These are phyloP conservation scores for Dysmachus trigonus DNA, from an alignment of 2,888 invertebrate species.

Conservation along the genomic window DNA sequence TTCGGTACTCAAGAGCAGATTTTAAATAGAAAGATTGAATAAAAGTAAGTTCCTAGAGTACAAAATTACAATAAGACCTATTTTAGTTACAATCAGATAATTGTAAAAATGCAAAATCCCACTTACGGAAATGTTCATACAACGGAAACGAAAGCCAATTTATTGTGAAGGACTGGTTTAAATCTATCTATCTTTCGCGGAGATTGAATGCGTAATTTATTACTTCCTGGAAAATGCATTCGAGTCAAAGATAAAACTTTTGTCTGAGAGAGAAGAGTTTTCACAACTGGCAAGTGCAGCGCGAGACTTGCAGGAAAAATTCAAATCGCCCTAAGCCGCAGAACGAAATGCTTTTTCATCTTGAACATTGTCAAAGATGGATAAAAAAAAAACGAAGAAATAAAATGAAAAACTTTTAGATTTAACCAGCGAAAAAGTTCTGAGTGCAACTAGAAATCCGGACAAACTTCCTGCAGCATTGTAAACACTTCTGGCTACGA, in stretches of 20 bases:
- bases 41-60: no score
- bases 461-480: neutral
- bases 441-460: neutral
- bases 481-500: neutral
- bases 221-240: neutral
- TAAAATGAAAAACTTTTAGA: neutral
- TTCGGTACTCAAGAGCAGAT: no score
- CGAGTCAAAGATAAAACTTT: constrained; percentile 1
- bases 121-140: neutral
- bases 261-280: neutral
- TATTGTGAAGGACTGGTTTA: neutral
- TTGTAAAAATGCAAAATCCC: neutral
- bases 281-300: neutral
- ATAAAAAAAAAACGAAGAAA: neutral
- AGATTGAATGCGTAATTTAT: neutral
- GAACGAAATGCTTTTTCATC: constrained; percentile 18
- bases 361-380: constrained; percentile 1
- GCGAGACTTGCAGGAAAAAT: no score
- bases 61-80: no score
- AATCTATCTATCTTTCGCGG: neutral
- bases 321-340: constrained; percentile 24
- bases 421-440: constrained; percentile 4
- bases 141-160: neutral
- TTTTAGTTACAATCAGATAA: no score
- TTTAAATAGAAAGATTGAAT: no score